A percentile compares a stretch with the other conserved stretches of the same genome.
phyloP scores from a whole-genome alignment of 2,797 vertebrate species.

The Micromesistius poutassou region DNA sequence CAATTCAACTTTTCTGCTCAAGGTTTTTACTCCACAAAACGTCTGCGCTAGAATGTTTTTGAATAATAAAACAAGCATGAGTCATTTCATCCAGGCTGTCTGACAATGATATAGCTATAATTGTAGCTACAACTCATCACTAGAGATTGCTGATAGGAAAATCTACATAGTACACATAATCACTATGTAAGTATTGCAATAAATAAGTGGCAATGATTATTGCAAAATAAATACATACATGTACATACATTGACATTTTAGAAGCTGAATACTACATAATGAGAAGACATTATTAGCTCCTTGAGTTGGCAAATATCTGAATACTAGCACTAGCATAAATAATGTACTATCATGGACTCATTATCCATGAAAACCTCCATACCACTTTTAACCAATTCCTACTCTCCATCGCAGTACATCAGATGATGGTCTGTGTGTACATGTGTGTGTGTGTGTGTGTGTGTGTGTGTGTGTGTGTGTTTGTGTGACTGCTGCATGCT shows the following conservation, averaged over 20 bases:
- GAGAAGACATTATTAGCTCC: background rate
- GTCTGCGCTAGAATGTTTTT: too few relatives aligned
- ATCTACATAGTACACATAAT: too few relatives aligned
- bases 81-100: too few relatives aligned
- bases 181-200: background rate
- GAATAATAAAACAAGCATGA: too few relatives aligned
- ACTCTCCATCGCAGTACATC: background rate
- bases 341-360: constrained; percentile 20
- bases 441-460: constrained; percentile 4
- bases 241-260: too few relatives aligned
- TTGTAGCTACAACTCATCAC: too few relatives aligned
- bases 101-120: too few relatives aligned
- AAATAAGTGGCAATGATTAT: too few relatives aligned
- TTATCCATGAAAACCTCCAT: constrained; percentile 22
- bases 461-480: constrained; percentile 7
- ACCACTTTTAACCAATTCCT: background rate
- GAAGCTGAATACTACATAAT: background rate
- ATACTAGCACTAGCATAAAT: constrained; percentile 18
- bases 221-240: too few relatives aligned
- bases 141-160: too few relatives aligned
- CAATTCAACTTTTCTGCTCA: too few relatives aligned
- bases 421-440: constrained; percentile 3
- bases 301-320: background rate
- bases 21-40: too few relatives aligned
- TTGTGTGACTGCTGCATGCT: constrained; percentile 8